Evolutionary conservation across 2,888 invertebrate genomes (phyloP), one percentile per base, ranked within the genome.

Genomic region (Ceramica pisi): DNA sequence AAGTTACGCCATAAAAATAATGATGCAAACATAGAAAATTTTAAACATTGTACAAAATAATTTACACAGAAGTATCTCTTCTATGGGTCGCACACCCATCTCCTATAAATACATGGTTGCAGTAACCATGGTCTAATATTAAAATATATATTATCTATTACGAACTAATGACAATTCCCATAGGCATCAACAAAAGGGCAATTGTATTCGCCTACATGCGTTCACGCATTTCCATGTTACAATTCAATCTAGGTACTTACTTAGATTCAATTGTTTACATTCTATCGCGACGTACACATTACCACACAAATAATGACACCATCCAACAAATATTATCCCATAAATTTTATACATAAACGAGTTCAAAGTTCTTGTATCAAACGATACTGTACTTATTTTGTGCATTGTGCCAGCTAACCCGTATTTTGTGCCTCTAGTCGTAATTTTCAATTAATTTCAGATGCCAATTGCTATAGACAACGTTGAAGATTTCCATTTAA

Each of bases 1-100:
- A 86, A 78, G 68, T 81, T 91, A 92, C 87, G 86, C 86, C 87
- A 87, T 91, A 90, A 90, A 91, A 91, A 91, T 89, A 90, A 92
- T 90, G 90, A 93, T 92, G 91, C 90, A 92, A 92, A 93, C 90
- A 92, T 90, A 90, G 87, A 92, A 87, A 87, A 89, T 65, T 86
- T 89, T 88, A 90, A 93, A 93, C 89, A 91, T 91, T 92, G 89
- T 95, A 95, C 92, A 93, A 93, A 95, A 94, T 95, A 95, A 94
- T 93, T 94, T 94, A 94, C 91, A 92, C 84, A 84, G 85, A 90
- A 83, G 66, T 86, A 86, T 83, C 84, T 88, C 86, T 87, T 86
- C 86, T 80, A 85, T 79, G 82, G 87, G 86, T 75, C 76, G 70
- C 81, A 81, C 70, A 81, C 88, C 89, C 86, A 75, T 66, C 71